Percentiles rank a stretch among this genome's conserved stretches.
Conservation (phyloP, 2,113 vertebrate genomes). For the Mobula hypostoma region DNA sequence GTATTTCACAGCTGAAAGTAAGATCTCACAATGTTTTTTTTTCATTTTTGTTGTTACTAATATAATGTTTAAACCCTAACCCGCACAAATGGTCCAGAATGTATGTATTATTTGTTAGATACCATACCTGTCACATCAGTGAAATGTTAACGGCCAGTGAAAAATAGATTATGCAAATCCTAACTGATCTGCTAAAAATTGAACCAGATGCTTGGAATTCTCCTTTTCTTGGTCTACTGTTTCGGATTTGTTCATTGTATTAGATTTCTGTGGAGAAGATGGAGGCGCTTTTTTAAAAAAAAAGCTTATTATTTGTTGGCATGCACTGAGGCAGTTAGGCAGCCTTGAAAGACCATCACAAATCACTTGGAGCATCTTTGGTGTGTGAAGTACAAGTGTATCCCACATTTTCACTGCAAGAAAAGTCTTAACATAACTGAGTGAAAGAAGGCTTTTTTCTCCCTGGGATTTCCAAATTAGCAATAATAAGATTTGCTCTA, state of each 20-base stretch:
- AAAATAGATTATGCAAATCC: slow-evolving; percentile 31
- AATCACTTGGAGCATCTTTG: neutral
- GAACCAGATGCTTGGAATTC: neutral
- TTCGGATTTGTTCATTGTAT: neutral
- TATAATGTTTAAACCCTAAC: neutral
- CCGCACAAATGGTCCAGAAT: neutral
- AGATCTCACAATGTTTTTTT: neutral
- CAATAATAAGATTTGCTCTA: neutral
- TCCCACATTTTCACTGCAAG: neutral
- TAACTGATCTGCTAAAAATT: neutral
- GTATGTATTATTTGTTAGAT: neutral
- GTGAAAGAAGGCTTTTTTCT: neutral
- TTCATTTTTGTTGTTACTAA: neutral
- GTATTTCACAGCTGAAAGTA: slow-evolving; percentile 22
- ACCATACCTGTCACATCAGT: slow-evolving; percentile 29
- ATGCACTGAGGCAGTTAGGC: neutral
- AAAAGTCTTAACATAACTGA: neutral
- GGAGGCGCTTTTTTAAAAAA: neutral
- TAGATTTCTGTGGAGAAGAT: neutral
- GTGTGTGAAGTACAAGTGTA: neutral
- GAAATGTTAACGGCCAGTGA: slow-evolving; percentile 20
- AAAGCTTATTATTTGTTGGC: neutral
- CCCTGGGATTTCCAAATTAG: neutral
- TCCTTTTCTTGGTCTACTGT: neutral
- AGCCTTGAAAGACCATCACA: neutral